Evolutionary conservation across 1,140 invertebrate genomes (phyloP), one percentile per base, ranked within the genome.

Genomic region (Thrips palmi): DNA sequence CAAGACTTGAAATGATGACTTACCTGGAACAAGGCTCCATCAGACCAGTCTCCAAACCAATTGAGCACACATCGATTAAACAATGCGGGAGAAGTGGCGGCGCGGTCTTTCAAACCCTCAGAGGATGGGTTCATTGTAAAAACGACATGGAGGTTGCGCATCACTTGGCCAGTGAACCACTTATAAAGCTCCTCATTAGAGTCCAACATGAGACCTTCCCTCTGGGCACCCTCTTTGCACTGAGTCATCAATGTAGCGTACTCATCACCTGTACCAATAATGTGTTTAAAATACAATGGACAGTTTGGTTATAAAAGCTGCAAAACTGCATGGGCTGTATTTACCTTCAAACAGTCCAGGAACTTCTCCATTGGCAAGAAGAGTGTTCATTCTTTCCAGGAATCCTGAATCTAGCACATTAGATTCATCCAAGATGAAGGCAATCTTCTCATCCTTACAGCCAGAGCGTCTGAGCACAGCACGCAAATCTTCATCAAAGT

Each of bases 11-110:
- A 40, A 27, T 11, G 5, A 38, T 14, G 28, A 39, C 25, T 62
- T 42, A 87, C 84, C 65, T 97, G 89, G 68, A 88, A 98, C 5
- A 97, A 62, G 1, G 94, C 91, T 10, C 85, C 84, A 55, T 96
- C 87, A 8, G 91, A 93, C 96, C 96, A 99, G 63, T 99, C 96
- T 1, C 96, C 96, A 57, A 98, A 98, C 96, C 96, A 99, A 59
- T 99, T 98, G 25, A 99, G 68, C 1, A 99, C 96, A 63, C 96
- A 99, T 56, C 94, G 74, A 66, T 99, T 99, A 67, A 99, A 99
- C 14, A 99, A 64, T 17, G 96, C 96, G 36, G 96, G 96, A 2
- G 93, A 98, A 0, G 96, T 99, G 2, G 94, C 86, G 2, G 96
- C 94, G 41, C 93, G 68, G 61, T 97, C 94, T 58, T 98, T 97